Evolutionary conservation across 2,797 vertebrate genomes (phyloP).

Genomic region (Gambusia yucatana): DNA sequence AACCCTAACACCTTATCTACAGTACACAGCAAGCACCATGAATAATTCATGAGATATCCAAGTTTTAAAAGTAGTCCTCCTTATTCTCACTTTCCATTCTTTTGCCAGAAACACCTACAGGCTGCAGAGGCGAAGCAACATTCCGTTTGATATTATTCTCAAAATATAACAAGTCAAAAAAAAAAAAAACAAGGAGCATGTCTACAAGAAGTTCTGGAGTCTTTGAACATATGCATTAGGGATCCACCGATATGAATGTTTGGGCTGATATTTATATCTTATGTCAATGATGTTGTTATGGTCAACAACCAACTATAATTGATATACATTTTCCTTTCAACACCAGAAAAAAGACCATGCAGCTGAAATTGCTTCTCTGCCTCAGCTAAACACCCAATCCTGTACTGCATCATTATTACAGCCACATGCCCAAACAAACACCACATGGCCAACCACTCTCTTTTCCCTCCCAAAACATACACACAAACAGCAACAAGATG

Average conservation of each 20-base stretch:
- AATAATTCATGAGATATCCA: slow-evolving; percentile 45
- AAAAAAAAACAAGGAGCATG: neutral
- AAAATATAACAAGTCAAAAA: neutral
- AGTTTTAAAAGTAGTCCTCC: slow-evolving; percentile 10
- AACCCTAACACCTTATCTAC: slow-evolving; percentile 29
- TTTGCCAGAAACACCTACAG: slow-evolving; percentile 20
- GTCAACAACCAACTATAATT: neutral
- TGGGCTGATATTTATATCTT: neutral
- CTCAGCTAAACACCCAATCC: neutral
- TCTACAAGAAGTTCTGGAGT: neutral
- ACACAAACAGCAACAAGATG: neutral
- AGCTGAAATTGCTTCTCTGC: neutral
- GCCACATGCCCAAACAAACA: neutral
- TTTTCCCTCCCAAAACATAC: neutral
- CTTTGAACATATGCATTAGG: neutral
- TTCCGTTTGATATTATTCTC: neutral
- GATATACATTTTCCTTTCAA: neutral
- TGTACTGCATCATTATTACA: neutral
- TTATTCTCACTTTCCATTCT: slow-evolving; percentile 12
- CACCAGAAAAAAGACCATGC: neutral
- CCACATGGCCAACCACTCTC: neutral
- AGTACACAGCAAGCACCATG: slow-evolving; percentile 13
- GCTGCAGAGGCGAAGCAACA: neutral
- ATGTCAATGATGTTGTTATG: neutral
- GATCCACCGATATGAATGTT: neutral